Conservation (phyloP, 2,113 vertebrate species). For the Melospiza georgiana region DNA sequence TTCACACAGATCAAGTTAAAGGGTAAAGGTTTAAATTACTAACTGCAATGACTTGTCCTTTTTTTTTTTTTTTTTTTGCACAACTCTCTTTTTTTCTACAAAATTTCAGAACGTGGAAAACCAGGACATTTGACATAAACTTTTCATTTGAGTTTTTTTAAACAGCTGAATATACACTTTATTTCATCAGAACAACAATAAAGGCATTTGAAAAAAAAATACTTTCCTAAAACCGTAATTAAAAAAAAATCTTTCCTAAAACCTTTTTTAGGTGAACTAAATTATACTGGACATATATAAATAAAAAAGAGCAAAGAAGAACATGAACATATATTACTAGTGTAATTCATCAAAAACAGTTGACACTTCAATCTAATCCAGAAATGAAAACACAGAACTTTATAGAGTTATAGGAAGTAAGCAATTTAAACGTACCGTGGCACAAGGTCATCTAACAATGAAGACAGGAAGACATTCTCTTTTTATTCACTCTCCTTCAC, state of each 20-base stretch:
- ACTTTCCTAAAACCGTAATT: conserved; percentile 57
- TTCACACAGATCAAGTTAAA: not conserved
- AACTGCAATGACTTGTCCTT: not conserved
- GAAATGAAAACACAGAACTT: conserved; percentile 85
- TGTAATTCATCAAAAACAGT: conserved; percentile 79
- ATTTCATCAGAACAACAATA: conserved; percentile 42
- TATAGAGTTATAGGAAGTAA: conserved; percentile 85
- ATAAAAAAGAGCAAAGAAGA: conserved; percentile 79
- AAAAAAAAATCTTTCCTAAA: conserved; percentile 45
- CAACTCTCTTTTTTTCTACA: not conserved
- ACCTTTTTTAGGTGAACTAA: conserved; percentile 74
- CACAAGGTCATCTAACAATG: conserved; percentile 80
- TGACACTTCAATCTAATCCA: conserved; percentile 85
- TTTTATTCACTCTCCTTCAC: conserved; percentile 57
- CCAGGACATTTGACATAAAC: not conserved
- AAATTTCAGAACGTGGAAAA: not conserved
- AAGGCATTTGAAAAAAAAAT: conserved; percentile 48
- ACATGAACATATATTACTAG: conserved; percentile 81
- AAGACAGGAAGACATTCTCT: conserved; percentile 69
- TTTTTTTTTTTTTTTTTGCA: not conserved
- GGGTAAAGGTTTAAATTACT: not conserved
- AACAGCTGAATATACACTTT: conserved; percentile 7
- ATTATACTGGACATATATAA: conserved; percentile 78
- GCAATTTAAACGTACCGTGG: conserved; percentile 80
- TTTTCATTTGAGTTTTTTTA: not conserved